Conservation (phyloP, 1,140 invertebrate genomes). For the Eurytemora carolleeae region DNA sequence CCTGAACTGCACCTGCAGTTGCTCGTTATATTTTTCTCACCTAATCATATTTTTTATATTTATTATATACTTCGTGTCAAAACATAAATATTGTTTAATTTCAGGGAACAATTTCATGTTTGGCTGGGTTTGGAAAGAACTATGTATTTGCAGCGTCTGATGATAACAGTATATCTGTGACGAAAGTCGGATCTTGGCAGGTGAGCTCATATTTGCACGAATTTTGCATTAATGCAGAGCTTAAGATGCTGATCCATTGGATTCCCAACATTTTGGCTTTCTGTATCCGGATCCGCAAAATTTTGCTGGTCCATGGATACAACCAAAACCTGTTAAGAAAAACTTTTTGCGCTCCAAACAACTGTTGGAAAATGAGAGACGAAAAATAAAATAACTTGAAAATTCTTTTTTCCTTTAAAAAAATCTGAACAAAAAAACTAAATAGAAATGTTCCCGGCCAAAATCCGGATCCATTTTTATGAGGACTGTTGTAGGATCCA, state of each 20-base stretch:
- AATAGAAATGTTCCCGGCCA: too few species aligned
- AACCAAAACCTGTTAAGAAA: too few species aligned
- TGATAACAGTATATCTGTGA: constrained; percentile 61
- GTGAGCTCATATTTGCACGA: constrained; percentile 27
- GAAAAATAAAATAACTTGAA: too few species aligned
- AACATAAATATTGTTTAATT: not conserved
- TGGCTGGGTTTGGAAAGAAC: constrained; percentile 50
- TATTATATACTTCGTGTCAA: not conserved
- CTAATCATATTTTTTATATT: constrained; percentile 13
- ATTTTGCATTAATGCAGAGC: constrained; percentile 21
- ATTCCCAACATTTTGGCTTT: too few species aligned
- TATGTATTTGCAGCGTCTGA: constrained; percentile 60
- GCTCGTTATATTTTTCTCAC: not conserved
- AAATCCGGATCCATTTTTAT: too few species aligned
- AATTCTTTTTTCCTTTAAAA: too few species aligned
- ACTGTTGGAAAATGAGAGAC: too few species aligned
- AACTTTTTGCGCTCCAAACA: too few species aligned
- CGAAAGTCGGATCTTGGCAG: constrained; percentile 60
- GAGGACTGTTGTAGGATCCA: too few species aligned
- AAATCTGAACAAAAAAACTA: too few species aligned
- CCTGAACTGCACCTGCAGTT: not conserved
- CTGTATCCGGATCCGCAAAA: too few species aligned
- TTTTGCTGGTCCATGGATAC: too few species aligned
- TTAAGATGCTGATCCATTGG: not conserved
- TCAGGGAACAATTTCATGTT: constrained; percentile 44